Conservation (phyloP, 1,140 invertebrate genomes). For the Matsumurasca onukii region DNA sequence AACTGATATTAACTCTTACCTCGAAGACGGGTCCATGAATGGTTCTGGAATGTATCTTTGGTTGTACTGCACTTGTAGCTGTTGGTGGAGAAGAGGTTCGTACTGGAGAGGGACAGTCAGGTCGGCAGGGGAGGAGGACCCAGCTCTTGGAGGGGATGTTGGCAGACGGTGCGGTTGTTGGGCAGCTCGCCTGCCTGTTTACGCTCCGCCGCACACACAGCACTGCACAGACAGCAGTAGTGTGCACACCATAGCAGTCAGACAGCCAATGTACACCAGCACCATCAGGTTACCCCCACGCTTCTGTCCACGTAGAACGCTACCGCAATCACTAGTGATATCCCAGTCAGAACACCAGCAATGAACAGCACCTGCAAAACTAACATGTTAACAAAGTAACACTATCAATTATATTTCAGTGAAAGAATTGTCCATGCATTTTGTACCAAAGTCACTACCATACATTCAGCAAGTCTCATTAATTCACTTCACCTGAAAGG, state of each 20-base stretch:
- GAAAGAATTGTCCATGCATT: no score
- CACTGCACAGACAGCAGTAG: conserved; percentile 60
- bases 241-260: conserved; percentile 58
- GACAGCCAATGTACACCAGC: conserved; percentile 60
- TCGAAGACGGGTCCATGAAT: no score
- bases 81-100: conserved; percentile 7
- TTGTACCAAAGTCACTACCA: no score
- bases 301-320: conserved; percentile 54
- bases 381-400: no score
- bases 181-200: conserved; percentile 49
- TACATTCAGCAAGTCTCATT: no score
- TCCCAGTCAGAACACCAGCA: conserved; percentile 60
- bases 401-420: no score
- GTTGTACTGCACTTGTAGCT: conserved; percentile 6
- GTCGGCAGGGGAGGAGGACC: neutral
- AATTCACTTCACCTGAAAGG: no score
- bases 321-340: conserved; percentile 61
- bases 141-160: conserved; percentile 21
- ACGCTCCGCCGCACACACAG: conserved; percentile 56
- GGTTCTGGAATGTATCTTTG: conserved; percentile 24
- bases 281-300: conserved; percentile 59
- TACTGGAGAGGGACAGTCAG: neutral
- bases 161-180: conserved; percentile 32
- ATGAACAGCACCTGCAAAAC: conserved; percentile 62
- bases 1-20: no score